A percentile compares a stretch with the other conserved stretches of the same genome.
These are phyloP conservation scores for Ictalurus furcatus DNA, from an alignment of 2,113 vertebrate genomes.

Conservation along the genomic window DNA sequence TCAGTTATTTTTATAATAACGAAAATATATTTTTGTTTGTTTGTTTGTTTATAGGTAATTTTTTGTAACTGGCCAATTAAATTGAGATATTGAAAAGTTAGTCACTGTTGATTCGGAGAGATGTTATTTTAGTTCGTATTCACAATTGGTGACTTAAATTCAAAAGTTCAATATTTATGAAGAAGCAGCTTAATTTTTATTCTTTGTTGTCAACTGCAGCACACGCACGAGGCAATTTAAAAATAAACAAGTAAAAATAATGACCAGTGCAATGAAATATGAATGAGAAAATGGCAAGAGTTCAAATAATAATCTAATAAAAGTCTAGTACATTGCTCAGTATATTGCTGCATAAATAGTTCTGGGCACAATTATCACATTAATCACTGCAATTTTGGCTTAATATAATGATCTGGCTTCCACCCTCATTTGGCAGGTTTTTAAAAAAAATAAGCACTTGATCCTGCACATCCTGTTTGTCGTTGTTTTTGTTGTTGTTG, in stretches of 20 bases:
- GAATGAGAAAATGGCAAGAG: background rate
- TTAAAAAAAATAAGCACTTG: background rate
- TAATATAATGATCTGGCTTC: background rate
- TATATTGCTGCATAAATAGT: background rate
- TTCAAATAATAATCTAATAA: background rate
- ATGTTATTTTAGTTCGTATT: background rate
- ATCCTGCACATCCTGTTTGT: background rate
- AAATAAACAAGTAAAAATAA: background rate
- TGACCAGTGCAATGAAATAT: background rate
- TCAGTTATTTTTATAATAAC: background rate
- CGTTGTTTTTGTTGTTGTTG: background rate
- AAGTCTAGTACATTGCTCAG: background rate
- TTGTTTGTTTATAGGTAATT: background rate
- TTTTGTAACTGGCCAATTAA: background rate
- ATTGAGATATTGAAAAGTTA: background rate
- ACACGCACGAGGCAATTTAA: background rate
- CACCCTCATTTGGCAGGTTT: background rate
- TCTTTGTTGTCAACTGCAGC: background rate
- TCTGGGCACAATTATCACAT: background rate
- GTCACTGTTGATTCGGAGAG: background rate
- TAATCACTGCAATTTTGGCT: background rate
- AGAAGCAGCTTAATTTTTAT: background rate
- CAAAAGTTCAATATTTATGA: background rate
- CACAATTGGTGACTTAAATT: background rate
- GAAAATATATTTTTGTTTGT: too few relatives aligned